A percentile compares a stretch with the other conserved stretches of the same genome.
phyloP scores from a whole-genome alignment of 2,888 invertebrate species.

The Patella caerulea region DNA sequence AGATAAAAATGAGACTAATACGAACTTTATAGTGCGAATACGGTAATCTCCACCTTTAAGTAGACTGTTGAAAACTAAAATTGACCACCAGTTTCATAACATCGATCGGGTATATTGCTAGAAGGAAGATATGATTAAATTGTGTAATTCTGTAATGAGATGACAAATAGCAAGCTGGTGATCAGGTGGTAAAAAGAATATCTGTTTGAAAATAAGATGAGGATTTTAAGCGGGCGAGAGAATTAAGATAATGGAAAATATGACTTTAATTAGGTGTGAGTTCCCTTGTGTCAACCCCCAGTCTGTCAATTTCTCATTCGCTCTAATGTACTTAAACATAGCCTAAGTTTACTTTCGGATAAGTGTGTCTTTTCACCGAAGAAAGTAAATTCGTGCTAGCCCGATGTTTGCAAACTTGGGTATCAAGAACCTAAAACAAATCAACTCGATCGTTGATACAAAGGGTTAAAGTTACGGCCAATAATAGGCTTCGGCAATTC shows the following conservation, averaged over 20 bases:
- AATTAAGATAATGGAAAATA: neutral
- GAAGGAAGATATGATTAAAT: too few relatives aligned
- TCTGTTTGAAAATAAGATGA: neutral
- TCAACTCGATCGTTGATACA: conserved; percentile 7
- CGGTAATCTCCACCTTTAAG: too few relatives aligned
- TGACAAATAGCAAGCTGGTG: too few relatives aligned
- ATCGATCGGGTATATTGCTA: too few relatives aligned
- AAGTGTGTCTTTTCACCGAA: neutral
- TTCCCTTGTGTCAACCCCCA: neutral
- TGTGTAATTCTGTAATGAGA: too few relatives aligned
- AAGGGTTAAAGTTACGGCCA: neutral
- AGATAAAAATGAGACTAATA: too few relatives aligned
- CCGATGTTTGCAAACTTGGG: conserved; percentile 4
- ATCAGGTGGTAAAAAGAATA: too few relatives aligned
- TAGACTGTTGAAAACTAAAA: too few relatives aligned
- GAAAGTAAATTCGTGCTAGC: neutral
- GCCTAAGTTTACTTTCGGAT: neutral
- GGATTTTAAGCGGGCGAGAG: neutral
- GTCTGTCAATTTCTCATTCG: conserved; percentile 7
- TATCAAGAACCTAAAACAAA: conserved; percentile 8
- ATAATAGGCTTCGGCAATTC: neutral
- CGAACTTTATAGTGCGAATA: too few relatives aligned
- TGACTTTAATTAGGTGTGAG: neutral
- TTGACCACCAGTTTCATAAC: too few relatives aligned
- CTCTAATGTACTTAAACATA: conserved; percentile 3